Base-by-base conservation (phyloP, 2,888 invertebrate species). In the Mimumesa dahlbomi region DNA sequence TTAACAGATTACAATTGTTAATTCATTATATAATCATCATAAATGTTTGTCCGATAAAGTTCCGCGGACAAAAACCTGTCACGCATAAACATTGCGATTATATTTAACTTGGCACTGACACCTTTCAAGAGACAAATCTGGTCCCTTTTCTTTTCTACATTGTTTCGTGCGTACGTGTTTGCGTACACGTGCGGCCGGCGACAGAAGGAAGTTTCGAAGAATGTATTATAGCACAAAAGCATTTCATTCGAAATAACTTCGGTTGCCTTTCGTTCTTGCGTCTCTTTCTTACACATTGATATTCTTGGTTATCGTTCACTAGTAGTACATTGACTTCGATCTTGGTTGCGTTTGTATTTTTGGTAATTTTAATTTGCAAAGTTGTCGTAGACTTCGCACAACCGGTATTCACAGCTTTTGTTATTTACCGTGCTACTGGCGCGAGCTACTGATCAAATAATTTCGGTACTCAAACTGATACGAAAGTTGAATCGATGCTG, bases 201-300 rank as follows among this genome's bases (percentile, higher is more conserved):
- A n/a, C n/a, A n/a, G 3, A 21, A n/a, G n/a, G 19, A 38, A 42
- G 43, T 54, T 69, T 45, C 34, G 14, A 21, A 19, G 58, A 71
- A 71, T 9, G 31, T 40, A 58, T 53, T 43, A 38, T n/a, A n/a
- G n/a, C n/a, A n/a, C n/a, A 40, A 31, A 56, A 29, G 2, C 2
- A 2, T 14, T 19, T 29, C 21, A 36, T 62, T 56, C 46, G 21
- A 62, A 50, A 21, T 56, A 70, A 66, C 31, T 49, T 16, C 0
- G 31, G 40, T 6, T 14, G 14, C 2, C 2, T 19, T 22, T 4
- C 48, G 9, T 19, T 42, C 7, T 13, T n/a, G 1, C 9, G 18
- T 25, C 25, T 38, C 31, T 36, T 29, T 25, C n/a, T 18, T 11
- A 19, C 7, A 1, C n/a, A 22, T 29, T 6, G 2, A 13, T 45